Evolutionary conservation across 2,888 invertebrate species (phyloP), one percentile per base, ranked within the genome.

Genomic region (Pachydiplax longipennis): DNA sequence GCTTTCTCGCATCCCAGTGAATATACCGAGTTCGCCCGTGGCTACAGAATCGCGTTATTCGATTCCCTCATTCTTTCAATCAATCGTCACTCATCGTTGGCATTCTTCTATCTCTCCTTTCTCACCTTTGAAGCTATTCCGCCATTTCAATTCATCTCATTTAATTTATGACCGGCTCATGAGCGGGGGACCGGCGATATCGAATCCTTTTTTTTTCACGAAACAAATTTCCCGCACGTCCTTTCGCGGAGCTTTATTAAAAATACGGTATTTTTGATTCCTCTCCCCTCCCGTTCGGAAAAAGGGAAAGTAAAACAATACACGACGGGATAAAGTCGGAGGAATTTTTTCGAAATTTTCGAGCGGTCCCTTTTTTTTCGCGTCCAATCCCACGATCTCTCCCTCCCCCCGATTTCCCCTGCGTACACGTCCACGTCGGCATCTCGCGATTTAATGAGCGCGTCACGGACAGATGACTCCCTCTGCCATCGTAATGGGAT

Each of bases 391-490:
- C 35, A 4, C 61, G 37, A 37, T n/a, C 87, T 0, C 25, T 22
- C n/a, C 22, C 15, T 37, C 35, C 22, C 65, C 65, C 58, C 53
- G 18, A 53, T 15, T 40, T 13, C 15, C 61, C 22, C 31, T 15
- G 31, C 83, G n/a, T 40, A 35, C 53, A 58, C 87, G 18, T 35
- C 58, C 87, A 61, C 87, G 87, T 65, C 58, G 37, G 87, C 87
- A 37, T 87, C 37, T 48, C 35, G 87, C 37, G 87, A 61, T 87
- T 87, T 87, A 87, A 87, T 87, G 87, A 87, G 87, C 37, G 87
- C 87, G 87, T 87, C 87, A 87, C 61, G 61, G 87, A 31, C 87
- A 87, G 87, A 87, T 87, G 87, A 87, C 87, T 87, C 87, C 61
- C 87, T 87, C 61, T 87, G 37, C 87, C 87, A 37, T 65, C 61